Evolutionary conservation across 2,797 vertebrate species (phyloP).

Genomic region (Tapera naevia): DNA sequence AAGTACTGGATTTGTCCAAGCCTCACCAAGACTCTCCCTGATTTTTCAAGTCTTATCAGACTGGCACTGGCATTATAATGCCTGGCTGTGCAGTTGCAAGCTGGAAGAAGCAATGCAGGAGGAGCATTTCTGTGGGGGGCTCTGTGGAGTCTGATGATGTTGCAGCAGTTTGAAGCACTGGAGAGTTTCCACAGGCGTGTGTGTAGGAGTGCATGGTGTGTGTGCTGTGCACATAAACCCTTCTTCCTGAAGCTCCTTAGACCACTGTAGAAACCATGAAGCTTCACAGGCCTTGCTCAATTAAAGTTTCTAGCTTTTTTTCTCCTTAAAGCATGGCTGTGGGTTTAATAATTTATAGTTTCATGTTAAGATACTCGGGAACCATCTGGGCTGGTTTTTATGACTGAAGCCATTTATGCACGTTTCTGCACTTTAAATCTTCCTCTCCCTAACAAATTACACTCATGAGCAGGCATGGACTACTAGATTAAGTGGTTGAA

Average conservation of each 20-base stretch:
- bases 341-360: slow-evolving; percentile 25
- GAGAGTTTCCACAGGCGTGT: neutral
- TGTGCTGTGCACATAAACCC: neutral
- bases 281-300: neutral
- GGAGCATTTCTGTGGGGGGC: neutral
- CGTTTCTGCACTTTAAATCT: slow-evolving; percentile 4
- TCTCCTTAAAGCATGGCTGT: neutral
- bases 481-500: slow-evolving; percentile 22
- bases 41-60: neutral
- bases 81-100: neutral
- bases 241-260: neutral
- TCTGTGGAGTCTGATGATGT: neutral
- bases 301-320: neutral
- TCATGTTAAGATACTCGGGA: neutral
- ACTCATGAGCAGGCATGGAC: neutral
- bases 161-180: neutral
- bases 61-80: neutral
- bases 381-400: neutral
- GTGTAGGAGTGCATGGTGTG: rapidly evolving
- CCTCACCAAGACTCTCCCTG: neutral
- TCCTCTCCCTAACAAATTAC: slow-evolving; percentile 1
- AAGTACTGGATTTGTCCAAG: neutral
- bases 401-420: neutral
- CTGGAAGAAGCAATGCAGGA: neutral
- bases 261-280: neutral